Base-by-base conservation (phyloP, 2,888 invertebrate genomes). In the Eugnorisma glareosa region DNA sequence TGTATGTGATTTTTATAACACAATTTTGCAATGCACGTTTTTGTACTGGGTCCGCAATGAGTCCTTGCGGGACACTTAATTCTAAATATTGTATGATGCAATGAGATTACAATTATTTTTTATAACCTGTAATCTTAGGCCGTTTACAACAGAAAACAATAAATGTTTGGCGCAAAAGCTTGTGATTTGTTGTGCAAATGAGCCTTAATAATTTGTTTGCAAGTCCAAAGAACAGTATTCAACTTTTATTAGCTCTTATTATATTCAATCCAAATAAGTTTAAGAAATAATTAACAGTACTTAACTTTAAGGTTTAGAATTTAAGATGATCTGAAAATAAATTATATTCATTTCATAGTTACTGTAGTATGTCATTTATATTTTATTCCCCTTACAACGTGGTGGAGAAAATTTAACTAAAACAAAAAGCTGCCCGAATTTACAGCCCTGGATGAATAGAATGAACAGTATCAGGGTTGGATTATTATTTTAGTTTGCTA, bases 291-390 rank as follows among this genome's bases (percentile, higher is more conserved):
- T 61, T 8, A 59, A 59, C 18, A 31, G 31, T 31, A 8, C 31
- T 59, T 31, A 66, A 11, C 31, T 15, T 40, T 70, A 71, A 15
- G 15, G 45, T 63, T 54, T 59, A 69, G 43, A 59, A 37, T 31
- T 59, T 81, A 75, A 75, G 54, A 8, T 45, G 59, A 75, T 67
- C 66, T 82, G 75, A 66, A 69, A 75, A 69, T 75, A 61, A 66
- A 75, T 48, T 24, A n/a, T 28, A 48, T 24, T 35, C 1, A 28
- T 77, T 51, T 66, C 28, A 31, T 37, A 66, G 3, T 37, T 31
- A 28, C 15, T 37, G 6, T 40, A 13, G 10, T 45, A 8, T 79
- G 1, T 80, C 8, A 51, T 73, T 80, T 61, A 31, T 59, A 8
- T 31, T 21, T 59, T 59, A 21, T 59, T 59, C 3, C 31, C 28